A percentile compares a stretch with the other conserved stretches of the same genome.
These are phyloP conservation scores for Malaclemys terrapin DNA, from an alignment of 2,113 vertebrate genomes.

Conservation along the genomic window DNA sequence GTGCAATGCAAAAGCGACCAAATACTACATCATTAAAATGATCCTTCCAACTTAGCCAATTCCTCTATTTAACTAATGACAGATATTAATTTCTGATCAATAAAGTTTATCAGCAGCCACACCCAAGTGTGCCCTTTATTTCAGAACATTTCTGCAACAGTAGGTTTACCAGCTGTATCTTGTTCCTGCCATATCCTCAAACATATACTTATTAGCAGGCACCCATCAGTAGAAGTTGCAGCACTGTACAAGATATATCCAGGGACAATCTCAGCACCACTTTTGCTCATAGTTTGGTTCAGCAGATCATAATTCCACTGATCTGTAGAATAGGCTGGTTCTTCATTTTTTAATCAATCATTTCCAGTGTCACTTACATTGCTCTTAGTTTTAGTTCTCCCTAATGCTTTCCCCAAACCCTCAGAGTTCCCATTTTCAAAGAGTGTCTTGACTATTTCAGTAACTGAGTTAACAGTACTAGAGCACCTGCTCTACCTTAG, in stretches of 20 bases:
- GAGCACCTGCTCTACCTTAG: background rate
- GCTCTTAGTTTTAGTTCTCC: background rate
- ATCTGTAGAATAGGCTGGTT: background rate
- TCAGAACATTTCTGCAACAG: background rate
- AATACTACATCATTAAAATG: background rate
- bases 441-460: background rate
- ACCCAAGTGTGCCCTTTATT: background rate
- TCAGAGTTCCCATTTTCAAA: background rate
- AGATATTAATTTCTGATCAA: background rate
- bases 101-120: too few species aligned
- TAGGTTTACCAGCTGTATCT: accelerated
- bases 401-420: background rate
- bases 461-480: background rate
- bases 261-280: background rate
- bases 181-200: too few species aligned
- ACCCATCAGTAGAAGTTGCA: too few species aligned
- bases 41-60: background rate
- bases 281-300: background rate
- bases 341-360: background rate
- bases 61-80: background rate
- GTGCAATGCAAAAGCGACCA: background rate
- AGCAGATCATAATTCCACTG: background rate
- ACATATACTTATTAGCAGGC: too few species aligned
- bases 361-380: background rate
- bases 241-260: background rate